phyloP scores from a whole-genome alignment of 1,140 invertebrate species.

The Parapsyche elsis region DNA sequence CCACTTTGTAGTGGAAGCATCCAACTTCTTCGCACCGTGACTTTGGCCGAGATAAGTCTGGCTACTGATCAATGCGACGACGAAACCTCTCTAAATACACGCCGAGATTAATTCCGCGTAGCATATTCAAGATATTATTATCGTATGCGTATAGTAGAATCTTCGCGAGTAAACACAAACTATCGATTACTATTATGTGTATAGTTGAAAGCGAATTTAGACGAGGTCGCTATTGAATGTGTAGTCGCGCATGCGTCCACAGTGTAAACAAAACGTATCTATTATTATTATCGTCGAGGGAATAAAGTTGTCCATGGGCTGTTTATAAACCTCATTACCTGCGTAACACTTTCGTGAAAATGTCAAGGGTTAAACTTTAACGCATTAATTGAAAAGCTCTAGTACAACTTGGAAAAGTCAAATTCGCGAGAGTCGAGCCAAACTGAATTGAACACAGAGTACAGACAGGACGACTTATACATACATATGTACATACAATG shows the following conservation, averaged over 20 bases:
- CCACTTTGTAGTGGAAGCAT: background rate
- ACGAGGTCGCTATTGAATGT: background rate
- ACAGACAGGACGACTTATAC: background rate
- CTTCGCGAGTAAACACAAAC: background rate
- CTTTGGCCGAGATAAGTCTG: background rate
- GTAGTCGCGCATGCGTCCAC: background rate
- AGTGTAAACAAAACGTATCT: background rate
- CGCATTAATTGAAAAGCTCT: slow-evolving; percentile 47
- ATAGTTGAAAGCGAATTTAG: background rate
- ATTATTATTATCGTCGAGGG: background rate
- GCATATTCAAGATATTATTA: background rate
- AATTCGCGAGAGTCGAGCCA: background rate
- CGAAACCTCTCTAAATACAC: background rate
- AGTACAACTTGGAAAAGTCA: background rate
- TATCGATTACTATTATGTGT: background rate
- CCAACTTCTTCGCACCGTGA: background rate
- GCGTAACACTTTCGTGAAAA: slow-evolving; percentile 21
- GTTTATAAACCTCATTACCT: slow-evolving; percentile 21
- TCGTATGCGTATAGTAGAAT: background rate
- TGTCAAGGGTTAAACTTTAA: slow-evolving; percentile 43
- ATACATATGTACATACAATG: too few relatives aligned
- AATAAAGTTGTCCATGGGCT: background rate
- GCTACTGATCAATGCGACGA: background rate
- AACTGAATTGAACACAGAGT: background rate
- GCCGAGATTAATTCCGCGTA: background rate